Conservation (phyloP, 2,797 vertebrate species). For the Alectoris magna region DNA sequence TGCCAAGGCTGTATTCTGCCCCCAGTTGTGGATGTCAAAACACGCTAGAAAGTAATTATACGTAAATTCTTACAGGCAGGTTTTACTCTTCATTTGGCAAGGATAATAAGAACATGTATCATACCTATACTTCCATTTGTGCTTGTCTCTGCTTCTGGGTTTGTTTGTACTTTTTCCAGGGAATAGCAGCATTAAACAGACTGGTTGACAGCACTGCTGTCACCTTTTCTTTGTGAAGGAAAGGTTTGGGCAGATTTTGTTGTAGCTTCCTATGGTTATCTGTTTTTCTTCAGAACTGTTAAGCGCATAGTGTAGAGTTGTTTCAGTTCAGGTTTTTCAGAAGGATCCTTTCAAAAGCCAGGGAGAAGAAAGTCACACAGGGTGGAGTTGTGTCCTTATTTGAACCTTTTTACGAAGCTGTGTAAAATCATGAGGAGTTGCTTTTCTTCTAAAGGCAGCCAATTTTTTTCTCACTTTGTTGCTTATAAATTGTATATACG, state of each 20-base stretch:
- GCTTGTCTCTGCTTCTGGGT: not conserved
- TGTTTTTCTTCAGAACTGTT: accelerated
- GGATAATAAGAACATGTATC: not conserved
- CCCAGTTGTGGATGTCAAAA: not conserved
- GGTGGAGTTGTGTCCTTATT: not conserved
- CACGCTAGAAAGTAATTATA: accelerated
- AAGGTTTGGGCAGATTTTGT: not conserved
- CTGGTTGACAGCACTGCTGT: not conserved
- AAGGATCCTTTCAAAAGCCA: not conserved
- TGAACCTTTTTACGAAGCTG: not conserved
- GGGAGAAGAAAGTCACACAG: not conserved
- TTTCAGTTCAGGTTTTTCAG: not conserved
- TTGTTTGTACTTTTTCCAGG: not conserved
- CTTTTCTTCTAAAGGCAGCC: not conserved
- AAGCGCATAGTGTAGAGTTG: not conserved
- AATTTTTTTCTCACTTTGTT: not conserved
- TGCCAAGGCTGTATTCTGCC: not conserved
- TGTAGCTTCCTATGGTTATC: not conserved
- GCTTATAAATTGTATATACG: not conserved
- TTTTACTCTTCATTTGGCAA: not conserved
- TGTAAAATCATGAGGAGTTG: not conserved
- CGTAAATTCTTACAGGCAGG: not conserved
- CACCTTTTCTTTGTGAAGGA: not conserved
- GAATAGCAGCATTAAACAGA: not conserved
- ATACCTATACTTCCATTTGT: accelerated